Evolutionary conservation across 2,113 vertebrate species (phyloP), one percentile per base, ranked within the genome.

Genomic region (Rhinoptilus africanus): DNA sequence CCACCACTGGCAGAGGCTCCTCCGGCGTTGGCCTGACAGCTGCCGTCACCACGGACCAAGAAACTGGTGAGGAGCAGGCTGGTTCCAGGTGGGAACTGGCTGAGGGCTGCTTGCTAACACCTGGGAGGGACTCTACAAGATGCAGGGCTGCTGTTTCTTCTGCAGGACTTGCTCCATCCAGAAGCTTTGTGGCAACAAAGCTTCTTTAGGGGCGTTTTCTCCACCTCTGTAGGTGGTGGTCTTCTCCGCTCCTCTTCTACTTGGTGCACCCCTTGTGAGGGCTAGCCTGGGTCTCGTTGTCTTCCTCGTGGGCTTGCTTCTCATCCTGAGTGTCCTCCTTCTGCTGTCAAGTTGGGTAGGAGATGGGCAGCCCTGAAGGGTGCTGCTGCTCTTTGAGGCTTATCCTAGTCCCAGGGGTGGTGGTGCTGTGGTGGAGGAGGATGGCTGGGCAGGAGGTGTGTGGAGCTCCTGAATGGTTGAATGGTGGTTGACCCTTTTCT

Each of bases 1-100:
- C 99, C 88, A 99, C 99, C 88, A 99, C 99, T 0, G 99, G 99
- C 28, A 98, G 99, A n/a, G 99, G 99, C n/a, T 99, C 99, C 21
- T 99, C 99, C 0, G 99, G 99, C 0, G 99, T 99, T 12, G 99
- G 99, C 75, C 97, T 99, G 75, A 99, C 99, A 0, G 99, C 99
- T 1, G 99, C 99, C 0, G 99, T 99, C 95, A 99, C 99, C 93
- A 99, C 99, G 0, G 99, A 99, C 96, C 99, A 99, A 95, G 99
- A 99, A 97, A 99, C 99, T 0, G 99, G 99, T 99, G 97, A 96
- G 97, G 39, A 35, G 1, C 4, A 8, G 14, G 8, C 26, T 54
- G 53, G 41, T 30, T 77, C 50, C 35, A 2, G 2, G 9, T 75
- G 64, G 47, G 32, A 85, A 15, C n/a, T 28, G 6, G 3, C 5